Evolutionary conservation across 2,113 vertebrate species (phyloP).

Genomic region (Perca fluviatilis): DNA sequence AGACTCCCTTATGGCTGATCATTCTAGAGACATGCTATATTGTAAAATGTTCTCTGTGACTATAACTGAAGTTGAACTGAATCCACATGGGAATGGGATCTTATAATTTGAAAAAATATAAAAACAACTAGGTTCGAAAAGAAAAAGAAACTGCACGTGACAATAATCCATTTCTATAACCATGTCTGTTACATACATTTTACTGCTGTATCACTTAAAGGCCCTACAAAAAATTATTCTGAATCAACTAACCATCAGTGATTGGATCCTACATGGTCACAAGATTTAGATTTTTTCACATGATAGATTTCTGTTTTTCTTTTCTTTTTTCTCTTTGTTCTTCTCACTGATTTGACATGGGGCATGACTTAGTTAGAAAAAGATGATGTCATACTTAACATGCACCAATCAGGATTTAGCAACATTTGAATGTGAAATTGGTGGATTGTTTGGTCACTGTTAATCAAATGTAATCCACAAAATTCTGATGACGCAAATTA

Average conservation of each 20-base stretch:
- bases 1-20: conserved; percentile 45
- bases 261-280: neutral
- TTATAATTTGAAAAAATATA: neutral
- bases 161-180: neutral
- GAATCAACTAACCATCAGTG: neutral
- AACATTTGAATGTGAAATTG: neutral
- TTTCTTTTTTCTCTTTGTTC: neutral
- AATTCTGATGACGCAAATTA: neutral
- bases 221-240: neutral
- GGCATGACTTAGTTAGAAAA: neutral
- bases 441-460: neutral
- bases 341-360: neutral
- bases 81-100: neutral
- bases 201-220: neutral
- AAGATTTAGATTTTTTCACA: neutral
- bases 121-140: neutral
- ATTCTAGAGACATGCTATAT: conserved; percentile 30
- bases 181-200: neutral
- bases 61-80: neutral
- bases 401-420: neutral
- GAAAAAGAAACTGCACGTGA: neutral
- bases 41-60: conserved; percentile 37
- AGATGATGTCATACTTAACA: neutral
- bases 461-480: neutral
- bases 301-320: no score